A percentile compares a stretch with the other conserved stretches of the same genome.
phyloP scores from a whole-genome alignment of 1,140 invertebrate species.

The Trachymyrmex cornetzi region DNA sequence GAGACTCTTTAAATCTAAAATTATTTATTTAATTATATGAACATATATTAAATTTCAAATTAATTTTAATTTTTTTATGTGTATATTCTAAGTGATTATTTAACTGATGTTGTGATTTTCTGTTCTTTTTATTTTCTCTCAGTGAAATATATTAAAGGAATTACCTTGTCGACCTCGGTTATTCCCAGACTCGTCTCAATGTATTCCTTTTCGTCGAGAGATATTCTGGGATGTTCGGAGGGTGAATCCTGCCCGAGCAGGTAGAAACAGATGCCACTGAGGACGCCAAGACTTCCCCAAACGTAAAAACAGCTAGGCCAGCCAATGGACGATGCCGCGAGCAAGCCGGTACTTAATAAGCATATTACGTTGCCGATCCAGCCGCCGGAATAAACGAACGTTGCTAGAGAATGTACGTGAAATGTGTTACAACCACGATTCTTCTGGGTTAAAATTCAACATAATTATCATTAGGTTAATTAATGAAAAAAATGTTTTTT shows the following conservation, averaged over 20 bases:
- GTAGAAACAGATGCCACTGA: slow-evolving; percentile 82
- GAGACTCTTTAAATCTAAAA: neutral
- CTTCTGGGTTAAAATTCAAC: neutral
- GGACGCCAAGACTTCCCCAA: slow-evolving; percentile 86
- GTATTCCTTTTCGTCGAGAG: slow-evolving; percentile 84
- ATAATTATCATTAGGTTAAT: neutral
- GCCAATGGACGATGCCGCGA: slow-evolving; percentile 87
- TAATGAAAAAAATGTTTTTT: neutral
- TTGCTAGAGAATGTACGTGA: slow-evolving; percentile 73
- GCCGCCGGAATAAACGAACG: slow-evolving; percentile 86
- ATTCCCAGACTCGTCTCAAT: slow-evolving; percentile 86
- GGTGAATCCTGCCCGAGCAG: slow-evolving; percentile 87
- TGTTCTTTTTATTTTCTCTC: neutral
- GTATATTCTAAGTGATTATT: neutral
- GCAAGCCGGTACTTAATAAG: slow-evolving; percentile 88
- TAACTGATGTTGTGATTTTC: neutral
- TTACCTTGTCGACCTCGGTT: slow-evolving; percentile 84
- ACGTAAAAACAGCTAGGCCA: slow-evolving; percentile 89
- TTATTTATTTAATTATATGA: neutral
- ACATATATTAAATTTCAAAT: neutral
- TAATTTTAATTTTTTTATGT: neutral
- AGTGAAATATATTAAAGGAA: neutral
- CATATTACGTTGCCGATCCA: slow-evolving; percentile 89
- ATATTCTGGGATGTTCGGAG: slow-evolving; percentile 81
- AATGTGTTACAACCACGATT: neutral